phyloP scores from a whole-genome alignment of 2,797 vertebrate genomes.

The Anniella stebbinsi region DNA sequence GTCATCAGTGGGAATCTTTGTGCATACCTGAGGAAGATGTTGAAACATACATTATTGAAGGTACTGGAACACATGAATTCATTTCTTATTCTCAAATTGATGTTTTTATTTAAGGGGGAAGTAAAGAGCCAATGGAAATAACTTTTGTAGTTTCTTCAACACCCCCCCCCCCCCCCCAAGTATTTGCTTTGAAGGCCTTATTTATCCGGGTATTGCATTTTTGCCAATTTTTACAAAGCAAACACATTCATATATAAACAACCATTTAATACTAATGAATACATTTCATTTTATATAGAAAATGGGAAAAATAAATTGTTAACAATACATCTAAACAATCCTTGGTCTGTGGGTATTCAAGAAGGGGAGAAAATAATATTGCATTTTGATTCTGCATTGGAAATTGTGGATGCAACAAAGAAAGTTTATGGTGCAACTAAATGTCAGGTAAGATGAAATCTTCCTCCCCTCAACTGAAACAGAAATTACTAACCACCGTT shows the following conservation, averaged over 20 bases:
- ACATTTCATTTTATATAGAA: constrained; percentile 68
- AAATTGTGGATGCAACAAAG: constrained; percentile 81
- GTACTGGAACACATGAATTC: constrained; percentile 75
- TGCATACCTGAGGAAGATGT: constrained; percentile 89
- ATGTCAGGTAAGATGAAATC: constrained; percentile 82
- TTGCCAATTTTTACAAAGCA: not conserved
- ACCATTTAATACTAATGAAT: constrained; percentile 45
- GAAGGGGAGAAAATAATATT: constrained; percentile 86
- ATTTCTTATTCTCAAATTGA: constrained; percentile 26
- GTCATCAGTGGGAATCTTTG: constrained; percentile 91
- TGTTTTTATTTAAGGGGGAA: not conserved
- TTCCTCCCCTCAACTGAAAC: not conserved
- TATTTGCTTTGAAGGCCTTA: not conserved
- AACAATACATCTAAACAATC: constrained; percentile 82
- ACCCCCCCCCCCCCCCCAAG: not conserved
- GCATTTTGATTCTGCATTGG: constrained; percentile 89
- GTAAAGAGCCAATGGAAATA: not conserved
- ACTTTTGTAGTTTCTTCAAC: not conserved
- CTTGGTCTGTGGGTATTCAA: constrained; percentile 77
- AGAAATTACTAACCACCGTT: not conserved
- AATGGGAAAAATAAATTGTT: constrained; percentile 83
- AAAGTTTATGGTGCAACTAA: constrained; percentile 86
- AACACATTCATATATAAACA: not conserved
- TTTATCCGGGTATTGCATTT: not conserved
- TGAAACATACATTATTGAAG: constrained; percentile 86